Percentiles rank a stretch among this genome's conserved stretches.
Conservation (phyloP, 2,888 invertebrate genomes). For the Stenodema calcarata region DNA sequence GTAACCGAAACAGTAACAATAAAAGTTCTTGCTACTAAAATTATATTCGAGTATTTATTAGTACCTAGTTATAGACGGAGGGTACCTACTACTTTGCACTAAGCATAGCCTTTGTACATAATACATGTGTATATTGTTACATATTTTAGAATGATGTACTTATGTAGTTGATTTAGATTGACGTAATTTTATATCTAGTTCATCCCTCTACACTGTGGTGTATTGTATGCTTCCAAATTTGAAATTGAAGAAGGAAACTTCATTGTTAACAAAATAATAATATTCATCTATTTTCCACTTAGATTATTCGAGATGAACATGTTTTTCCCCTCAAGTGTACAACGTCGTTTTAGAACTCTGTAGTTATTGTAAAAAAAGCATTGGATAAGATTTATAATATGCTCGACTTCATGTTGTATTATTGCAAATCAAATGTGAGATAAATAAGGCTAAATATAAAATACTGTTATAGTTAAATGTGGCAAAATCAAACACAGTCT, state of each 20-base stretch:
- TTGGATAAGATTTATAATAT: no score
- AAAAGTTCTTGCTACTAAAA: not conserved
- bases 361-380: not conserved
- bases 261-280: not conserved
- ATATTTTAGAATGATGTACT: conserved; percentile 16
- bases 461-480: not conserved
- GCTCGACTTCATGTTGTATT: not conserved
- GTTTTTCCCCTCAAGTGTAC: not conserved
- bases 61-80: not conserved
- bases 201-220: not conserved
- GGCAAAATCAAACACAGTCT: not conserved
- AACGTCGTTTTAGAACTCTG: not conserved
- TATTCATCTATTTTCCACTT: not conserved
- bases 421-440: not conserved
- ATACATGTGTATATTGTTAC: conserved; percentile 17
- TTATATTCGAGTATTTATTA: not conserved
- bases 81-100: not conserved
- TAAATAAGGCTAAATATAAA: not conserved
- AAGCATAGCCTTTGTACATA: not conserved
- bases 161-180: not conserved
- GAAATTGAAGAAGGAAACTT: not conserved
- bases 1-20: not conserved
- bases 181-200: conserved; percentile 29
- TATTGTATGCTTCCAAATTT: conserved; percentile 18
- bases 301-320: not conserved